These are phyloP conservation scores for Microctenopoma stevenorrisi DNA, from an alignment of 2,797 vertebrate genomes.

Conservation along the genomic window DNA sequence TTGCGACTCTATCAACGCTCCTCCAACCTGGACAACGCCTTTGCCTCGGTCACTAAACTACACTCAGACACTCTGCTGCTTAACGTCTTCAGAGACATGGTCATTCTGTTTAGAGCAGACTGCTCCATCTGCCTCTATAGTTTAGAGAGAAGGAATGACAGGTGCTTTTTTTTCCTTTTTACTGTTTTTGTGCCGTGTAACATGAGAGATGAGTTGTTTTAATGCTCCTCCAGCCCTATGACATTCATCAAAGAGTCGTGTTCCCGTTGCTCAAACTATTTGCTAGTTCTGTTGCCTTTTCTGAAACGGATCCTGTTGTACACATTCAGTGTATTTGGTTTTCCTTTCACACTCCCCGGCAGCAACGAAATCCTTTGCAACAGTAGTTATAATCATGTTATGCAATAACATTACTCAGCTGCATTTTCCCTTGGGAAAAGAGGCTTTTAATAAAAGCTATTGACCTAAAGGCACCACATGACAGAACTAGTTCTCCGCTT, in stretches of 20 bases:
- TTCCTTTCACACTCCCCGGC: constrained; percentile 14
- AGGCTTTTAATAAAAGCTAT: constrained; percentile 15
- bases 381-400: constrained; percentile 13
- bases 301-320: not conserved
- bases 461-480: constrained; percentile 43
- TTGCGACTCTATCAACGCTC: constrained; percentile 93
- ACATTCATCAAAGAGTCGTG: not conserved
- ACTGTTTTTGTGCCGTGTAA: not conserved
- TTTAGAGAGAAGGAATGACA: constrained; percentile 89
- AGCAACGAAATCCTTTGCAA: constrained; percentile 14
- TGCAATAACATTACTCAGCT: constrained; percentile 15
- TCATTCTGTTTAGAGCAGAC: constrained; percentile 94
- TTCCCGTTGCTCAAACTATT: not conserved
- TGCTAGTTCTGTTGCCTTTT: not conserved
- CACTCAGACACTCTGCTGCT: constrained; percentile 92
- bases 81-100: constrained; percentile 95
- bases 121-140: constrained; percentile 98
- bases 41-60: constrained; percentile 93
- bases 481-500: constrained; percentile 9
- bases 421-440: constrained; percentile 40
- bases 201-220: not conserved
- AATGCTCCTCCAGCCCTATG: not conserved
- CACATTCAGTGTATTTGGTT: not conserved
- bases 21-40: constrained; percentile 96
- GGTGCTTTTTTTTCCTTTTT: constrained; percentile 61